These are phyloP conservation scores for Drosophila ambigua DNA, from an alignment of 1,140 invertebrate genomes.

Conservation along the genomic window DNA sequence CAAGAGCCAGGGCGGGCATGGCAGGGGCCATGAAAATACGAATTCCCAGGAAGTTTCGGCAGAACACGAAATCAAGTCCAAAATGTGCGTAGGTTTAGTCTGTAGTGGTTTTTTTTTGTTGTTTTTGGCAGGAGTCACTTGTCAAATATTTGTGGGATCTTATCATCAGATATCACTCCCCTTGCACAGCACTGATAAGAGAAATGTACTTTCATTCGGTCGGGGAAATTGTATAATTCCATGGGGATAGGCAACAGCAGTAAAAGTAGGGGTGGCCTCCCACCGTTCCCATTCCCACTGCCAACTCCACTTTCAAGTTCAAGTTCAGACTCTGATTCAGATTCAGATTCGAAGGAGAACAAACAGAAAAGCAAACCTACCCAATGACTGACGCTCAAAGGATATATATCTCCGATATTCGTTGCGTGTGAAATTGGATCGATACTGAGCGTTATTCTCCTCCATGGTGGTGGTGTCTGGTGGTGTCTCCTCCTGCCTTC, in stretches of 20 bases:
- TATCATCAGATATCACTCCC: conserved; percentile 30
- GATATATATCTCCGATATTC: conserved; percentile 80
- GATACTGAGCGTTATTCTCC: conserved; percentile 49
- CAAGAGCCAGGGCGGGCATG: background rate
- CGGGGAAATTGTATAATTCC: conserved; percentile 42
- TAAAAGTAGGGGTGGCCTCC: too few relatives aligned
- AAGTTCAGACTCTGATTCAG: conserved; percentile 44
- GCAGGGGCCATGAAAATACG: conserved; percentile 12
- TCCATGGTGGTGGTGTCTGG: conserved; percentile 52
- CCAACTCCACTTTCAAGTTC: conserved; percentile 30
- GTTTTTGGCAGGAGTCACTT: conserved; percentile 30
- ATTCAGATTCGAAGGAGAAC: too few relatives aligned
- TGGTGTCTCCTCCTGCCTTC: background rate
- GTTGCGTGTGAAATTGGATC: conserved; percentile 74
- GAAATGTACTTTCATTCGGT: conserved; percentile 21
- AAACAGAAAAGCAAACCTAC: conserved; percentile 48
- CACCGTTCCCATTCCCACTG: too few relatives aligned
- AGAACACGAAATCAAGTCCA: conserved; percentile 2
- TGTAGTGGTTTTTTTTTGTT: background rate
- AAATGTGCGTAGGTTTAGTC: too few relatives aligned
- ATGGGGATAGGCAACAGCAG: background rate
- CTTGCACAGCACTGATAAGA: conserved; percentile 29
- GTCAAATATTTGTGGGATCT: conserved; percentile 41
- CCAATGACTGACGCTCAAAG: conserved; percentile 77
- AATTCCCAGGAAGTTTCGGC: conserved; percentile 3